Percentiles rank a stretch among this genome's conserved stretches.
Conservation (phyloP, 2,113 vertebrate species). For the Camelus dromedarius region DNA sequence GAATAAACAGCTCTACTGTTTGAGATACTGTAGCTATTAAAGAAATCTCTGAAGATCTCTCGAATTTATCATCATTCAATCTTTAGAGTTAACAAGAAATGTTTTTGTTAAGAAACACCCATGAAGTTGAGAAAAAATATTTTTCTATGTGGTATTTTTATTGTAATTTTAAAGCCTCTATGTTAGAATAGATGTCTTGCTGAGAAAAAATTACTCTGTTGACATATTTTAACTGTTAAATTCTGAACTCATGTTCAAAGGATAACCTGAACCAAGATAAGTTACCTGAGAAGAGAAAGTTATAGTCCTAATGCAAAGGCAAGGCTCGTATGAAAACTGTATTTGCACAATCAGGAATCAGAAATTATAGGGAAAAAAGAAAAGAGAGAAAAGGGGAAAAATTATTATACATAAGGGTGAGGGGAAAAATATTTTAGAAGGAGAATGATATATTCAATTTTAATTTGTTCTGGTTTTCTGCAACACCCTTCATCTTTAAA, state of each 20-base stretch:
- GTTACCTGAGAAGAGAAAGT: neutral
- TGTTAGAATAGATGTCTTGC: neutral
- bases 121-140: neutral
- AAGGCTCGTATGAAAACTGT: neutral
- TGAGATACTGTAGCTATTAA: neutral
- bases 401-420: neutral
- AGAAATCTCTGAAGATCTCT: slow-evolving; percentile 33
- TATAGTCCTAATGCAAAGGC: neutral
- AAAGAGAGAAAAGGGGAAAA: neutral
- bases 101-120: neutral
- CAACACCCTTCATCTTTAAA: neutral
- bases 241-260: neutral
- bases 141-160: neutral
- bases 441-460: neutral
- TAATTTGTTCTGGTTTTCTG: neutral
- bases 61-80: neutral
- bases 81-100: slow-evolving; percentile 35
- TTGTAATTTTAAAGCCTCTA: neutral
- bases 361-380: neutral
- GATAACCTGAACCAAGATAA: neutral
- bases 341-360: neutral
- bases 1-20: neutral
- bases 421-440: neutral
- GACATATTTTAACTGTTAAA: neutral
- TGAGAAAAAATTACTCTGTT: slow-evolving; percentile 10